Evolutionary conservation across 1,140 invertebrate species (phyloP).

Genomic region (Magallana angulata): DNA sequence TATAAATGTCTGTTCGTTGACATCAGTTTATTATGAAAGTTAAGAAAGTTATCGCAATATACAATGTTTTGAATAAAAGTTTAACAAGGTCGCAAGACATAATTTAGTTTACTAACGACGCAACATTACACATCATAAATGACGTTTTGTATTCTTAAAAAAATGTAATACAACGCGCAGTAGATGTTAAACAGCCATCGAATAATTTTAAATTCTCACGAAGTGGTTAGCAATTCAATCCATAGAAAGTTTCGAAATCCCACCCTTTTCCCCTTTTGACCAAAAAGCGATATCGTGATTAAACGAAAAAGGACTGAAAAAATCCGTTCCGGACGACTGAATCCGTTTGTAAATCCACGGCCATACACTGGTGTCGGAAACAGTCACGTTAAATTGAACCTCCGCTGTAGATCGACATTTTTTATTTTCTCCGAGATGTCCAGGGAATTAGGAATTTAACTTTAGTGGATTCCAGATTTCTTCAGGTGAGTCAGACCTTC

Average conservation of each 20-base stretch:
- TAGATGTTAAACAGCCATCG: no score
- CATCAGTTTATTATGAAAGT: no score
- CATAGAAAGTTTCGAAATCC: neutral
- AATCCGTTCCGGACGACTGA: neutral
- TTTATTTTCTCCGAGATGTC: neutral
- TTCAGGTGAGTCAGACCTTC: neutral
- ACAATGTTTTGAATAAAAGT: no score
- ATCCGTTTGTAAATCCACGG: neutral
- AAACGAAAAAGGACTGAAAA: neutral
- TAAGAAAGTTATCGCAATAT: no score
- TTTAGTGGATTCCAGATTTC: neutral
- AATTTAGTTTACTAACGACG: no score
- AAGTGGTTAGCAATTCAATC: constrained; percentile 3
- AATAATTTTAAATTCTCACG: neutral
- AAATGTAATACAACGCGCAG: no score
- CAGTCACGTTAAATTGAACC: neutral
- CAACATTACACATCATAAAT: no score
- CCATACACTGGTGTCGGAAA: neutral
- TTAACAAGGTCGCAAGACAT: no score
- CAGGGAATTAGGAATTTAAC: neutral
- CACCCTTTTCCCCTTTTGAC: neutral
- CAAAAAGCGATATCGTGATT: neutral
- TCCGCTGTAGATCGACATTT: neutral
- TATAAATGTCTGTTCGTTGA: no score
- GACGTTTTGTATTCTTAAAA: no score